Evolutionary conservation across 2,797 vertebrate genomes (phyloP).

Genomic region (Eospalax fontanierii): DNA sequence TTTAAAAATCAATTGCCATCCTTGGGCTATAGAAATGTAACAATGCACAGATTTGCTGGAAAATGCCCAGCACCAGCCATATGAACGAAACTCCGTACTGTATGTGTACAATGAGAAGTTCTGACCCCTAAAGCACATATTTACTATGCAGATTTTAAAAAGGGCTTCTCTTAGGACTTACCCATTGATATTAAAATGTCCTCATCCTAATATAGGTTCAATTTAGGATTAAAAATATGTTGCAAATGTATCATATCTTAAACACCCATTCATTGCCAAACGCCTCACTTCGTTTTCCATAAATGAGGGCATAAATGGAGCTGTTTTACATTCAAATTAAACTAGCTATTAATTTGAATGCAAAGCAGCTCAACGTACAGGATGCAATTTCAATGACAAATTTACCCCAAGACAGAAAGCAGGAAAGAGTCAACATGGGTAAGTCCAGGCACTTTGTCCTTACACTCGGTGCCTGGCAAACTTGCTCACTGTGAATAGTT

Average conservation of each 20-base stretch:
- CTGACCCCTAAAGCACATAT: constrained; percentile 80
- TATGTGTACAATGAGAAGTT: constrained; percentile 82
- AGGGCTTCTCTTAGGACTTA: constrained; percentile 84
- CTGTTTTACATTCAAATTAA: constrained; percentile 93
- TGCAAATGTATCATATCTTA: constrained; percentile 88
- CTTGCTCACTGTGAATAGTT: constrained; percentile 89
- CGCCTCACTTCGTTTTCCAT: constrained; percentile 86
- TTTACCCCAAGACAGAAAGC: constrained; percentile 88
- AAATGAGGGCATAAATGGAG: constrained; percentile 89
- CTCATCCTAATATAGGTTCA: constrained; percentile 85
- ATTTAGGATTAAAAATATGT: constrained; percentile 88
- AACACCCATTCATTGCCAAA: constrained; percentile 90
- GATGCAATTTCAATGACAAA: constrained; percentile 87
- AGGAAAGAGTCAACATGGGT: constrained; percentile 83
- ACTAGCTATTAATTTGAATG: constrained; percentile 92
- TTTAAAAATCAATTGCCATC: constrained; percentile 83
- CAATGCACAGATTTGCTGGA: constrained; percentile 81
- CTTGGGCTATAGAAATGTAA: constrained; percentile 81
- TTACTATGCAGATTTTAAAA: constrained; percentile 83
- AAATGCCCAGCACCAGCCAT: constrained; percentile 78
- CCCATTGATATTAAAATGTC: constrained; percentile 86
- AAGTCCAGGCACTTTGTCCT: constrained; percentile 78
- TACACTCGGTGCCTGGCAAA: constrained; percentile 84
- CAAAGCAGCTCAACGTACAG: constrained; percentile 90
- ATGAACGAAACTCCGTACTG: constrained; percentile 80